phyloP scores from a whole-genome alignment of 2,888 invertebrate genomes.

The Ernsta delagoae region DNA sequence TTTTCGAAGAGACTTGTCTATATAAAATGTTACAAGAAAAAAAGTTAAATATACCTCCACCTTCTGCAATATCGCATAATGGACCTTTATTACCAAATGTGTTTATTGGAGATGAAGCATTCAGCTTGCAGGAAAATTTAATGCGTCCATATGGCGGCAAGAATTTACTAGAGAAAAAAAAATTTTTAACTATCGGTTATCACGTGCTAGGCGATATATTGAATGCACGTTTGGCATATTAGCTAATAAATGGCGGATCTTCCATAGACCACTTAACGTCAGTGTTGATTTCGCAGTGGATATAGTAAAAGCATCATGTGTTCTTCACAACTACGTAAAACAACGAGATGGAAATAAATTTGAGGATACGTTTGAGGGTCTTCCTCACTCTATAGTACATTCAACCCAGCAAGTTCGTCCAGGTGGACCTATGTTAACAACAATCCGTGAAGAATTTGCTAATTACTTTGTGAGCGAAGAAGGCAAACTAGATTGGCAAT shows the following conservation, averaged over 20 bases:
- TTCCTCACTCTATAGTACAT: conserved; percentile 44
- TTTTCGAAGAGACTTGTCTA: conserved; percentile 41
- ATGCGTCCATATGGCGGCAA: conserved; percentile 41
- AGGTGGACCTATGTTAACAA: conserved; percentile 46
- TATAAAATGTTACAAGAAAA: conserved; percentile 40
- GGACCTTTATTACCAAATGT: conserved; percentile 39
- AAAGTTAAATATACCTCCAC: conserved; percentile 41
- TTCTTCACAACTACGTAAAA: conserved; percentile 44
- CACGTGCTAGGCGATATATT: conserved; percentile 40
- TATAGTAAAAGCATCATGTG: conserved; percentile 43
- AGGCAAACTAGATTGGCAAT: conserved; percentile 36
- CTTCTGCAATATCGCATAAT: conserved; percentile 38
- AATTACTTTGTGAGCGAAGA: conserved; percentile 48
- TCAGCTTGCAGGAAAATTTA: conserved; percentile 42
- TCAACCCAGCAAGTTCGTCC: conserved; percentile 44
- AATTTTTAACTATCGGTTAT: conserved; percentile 37
- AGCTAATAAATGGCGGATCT: conserved; percentile 44
- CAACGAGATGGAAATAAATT: conserved; percentile 43
- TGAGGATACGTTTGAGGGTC: conserved; percentile 43
- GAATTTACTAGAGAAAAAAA: conserved; percentile 37
- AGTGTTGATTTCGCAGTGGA: conserved; percentile 41
- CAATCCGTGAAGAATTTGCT: conserved; percentile 46
- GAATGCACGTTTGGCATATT: conserved; percentile 41
- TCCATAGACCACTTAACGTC: conserved; percentile 42
- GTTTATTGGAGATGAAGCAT: conserved; percentile 42